phyloP scores from a whole-genome alignment of 2,797 vertebrate genomes.

The Gadopsis marmoratus region DNA sequence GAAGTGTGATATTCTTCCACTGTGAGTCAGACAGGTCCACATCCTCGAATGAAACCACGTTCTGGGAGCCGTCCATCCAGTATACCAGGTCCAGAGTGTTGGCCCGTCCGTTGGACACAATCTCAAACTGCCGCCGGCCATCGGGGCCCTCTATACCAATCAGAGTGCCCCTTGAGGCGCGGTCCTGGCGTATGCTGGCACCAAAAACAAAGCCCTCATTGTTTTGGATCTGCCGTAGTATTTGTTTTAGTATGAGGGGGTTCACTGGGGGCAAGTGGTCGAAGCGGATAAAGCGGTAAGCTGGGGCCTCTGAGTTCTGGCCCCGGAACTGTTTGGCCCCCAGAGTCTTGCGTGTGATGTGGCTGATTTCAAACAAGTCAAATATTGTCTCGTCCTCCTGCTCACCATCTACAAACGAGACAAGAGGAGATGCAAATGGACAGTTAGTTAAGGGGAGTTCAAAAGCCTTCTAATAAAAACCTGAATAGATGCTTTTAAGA shows the following conservation, averaged over 20 bases:
- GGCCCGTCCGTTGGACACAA: slow-evolving; percentile 93
- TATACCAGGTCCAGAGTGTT: slow-evolving; percentile 97
- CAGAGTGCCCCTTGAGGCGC: slow-evolving; percentile 91
- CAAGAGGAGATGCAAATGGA: neutral
- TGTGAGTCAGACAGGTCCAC: slow-evolving; percentile 96
- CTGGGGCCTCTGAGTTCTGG: slow-evolving; percentile 86
- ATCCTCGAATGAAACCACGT: slow-evolving; percentile 93
- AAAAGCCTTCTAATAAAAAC: neutral
- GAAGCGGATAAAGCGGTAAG: slow-evolving; percentile 96
- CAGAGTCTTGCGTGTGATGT: slow-evolving; percentile 92
- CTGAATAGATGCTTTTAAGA: neutral
- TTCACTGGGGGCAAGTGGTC: slow-evolving; percentile 93
- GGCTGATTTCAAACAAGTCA: slow-evolving; percentile 93
- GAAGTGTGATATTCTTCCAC: slow-evolving; percentile 97
- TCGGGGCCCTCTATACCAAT: slow-evolving; percentile 90
- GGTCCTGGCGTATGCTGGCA: slow-evolving; percentile 94
- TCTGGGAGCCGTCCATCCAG: slow-evolving; percentile 91
- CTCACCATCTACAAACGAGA: slow-evolving; percentile 84
- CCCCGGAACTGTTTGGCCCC: slow-evolving; percentile 96
- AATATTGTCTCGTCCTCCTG: slow-evolving; percentile 90
- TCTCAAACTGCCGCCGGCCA: slow-evolving; percentile 92
- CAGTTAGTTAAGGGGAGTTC: neutral
- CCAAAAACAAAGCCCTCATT: slow-evolving; percentile 95
- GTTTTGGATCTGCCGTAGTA: slow-evolving; percentile 87
- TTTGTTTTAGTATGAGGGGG: slow-evolving; percentile 85